Base-by-base conservation (phyloP, 2,797 vertebrate species). In the Oryzias sinensis region DNA sequence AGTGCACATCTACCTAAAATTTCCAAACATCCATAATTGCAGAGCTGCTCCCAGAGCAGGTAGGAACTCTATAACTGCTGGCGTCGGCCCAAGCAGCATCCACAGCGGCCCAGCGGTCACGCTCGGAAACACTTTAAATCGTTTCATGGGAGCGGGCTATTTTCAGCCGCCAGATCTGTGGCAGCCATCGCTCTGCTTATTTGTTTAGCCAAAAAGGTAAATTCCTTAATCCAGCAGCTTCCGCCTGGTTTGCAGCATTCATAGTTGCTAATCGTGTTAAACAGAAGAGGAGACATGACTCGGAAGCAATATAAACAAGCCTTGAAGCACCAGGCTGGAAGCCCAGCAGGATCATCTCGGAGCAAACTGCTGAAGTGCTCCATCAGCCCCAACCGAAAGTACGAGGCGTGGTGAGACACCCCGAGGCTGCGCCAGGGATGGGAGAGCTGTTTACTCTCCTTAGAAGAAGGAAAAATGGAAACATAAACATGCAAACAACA, bases 261-360 rank as follows among this genome's bases (percentile, higher is more conserved):
- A 74, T 60, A 57, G 60, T 75, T 51, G 41, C 73, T 83, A 86
- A 86, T 86, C 62, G 5, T 55, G 72, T 84, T 84, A 82, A 88
- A 80, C 65, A 81, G 71, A 16, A 52, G 61, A 77, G 43, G 60
- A 53, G 73, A 79, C 71, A 66, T 63, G 71, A 81, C 77, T 79
- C n/a, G 46, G 61, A 62, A 65, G 62, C 74, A 66, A 72, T 58
- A 72, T 70, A 77, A 85, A 84, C 77, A 64, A 65, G 72, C 67
- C 74, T 74, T 16, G 24, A 29, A 83, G 75, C 72, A 49, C 63
- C 45, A 15, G 50, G 52, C 75, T 70, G 63, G 49, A 72, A 59
- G 68, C 79, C 74, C 65, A 70, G 73, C 69, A 54, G 62, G 70
- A 66, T 81, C 70, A 70, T 76, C 74, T 80, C 48, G 45, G 49